Evolutionary conservation across 2,888 invertebrate genomes (phyloP), one percentile per base, ranked within the genome.

Genomic region (Tiliacea citrago): DNA sequence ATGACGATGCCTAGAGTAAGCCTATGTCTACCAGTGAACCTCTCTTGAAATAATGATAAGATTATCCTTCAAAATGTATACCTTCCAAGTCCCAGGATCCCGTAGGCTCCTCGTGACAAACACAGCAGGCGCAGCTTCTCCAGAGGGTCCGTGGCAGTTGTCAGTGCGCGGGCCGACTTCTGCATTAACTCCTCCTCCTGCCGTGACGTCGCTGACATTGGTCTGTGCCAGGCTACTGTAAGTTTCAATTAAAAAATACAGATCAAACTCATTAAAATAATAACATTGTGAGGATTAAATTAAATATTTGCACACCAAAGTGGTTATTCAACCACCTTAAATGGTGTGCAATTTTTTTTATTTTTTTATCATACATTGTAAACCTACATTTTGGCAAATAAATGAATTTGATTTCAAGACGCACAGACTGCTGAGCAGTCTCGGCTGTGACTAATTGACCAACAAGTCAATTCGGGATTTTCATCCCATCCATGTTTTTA

Each of bases 81-180:
- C 98, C 98, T 98, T 88, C 98, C 98, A 65, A 99, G 95, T 2
- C 98, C 98, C 89, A 99, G 97, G 91, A 99, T 99, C 71, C 99
- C 99, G 45, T 97, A 97, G 47, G 99, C 98, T 35, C 99, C 99
- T 78, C 99, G 97, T 1, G 98, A 97, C 70, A 99, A 97, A 93
- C 99, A 99, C 82, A 98, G 96, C 83, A 98, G 96, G 67, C 99
- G 97, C 84, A 99, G 94, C 91, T 98, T 98, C 94, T 99, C 98
- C 75, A 99, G 94, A 0, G 98, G 98, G 93, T 99, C 98, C 77
- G 97, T 98, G 35, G 98, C 96, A 68, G 96, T 94, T 76, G 97
- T 94, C 70, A 98, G 93, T 66, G 98, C 97, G 39, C 98, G 97
- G 58, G 97, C 95, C 81, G 98, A 97, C 95, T 97, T 98, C 92